Percentiles rank a stretch among this genome's conserved stretches.
Evolutionary conservation across 2,888 invertebrate genomes (phyloP).

Genomic region (Netelia melanura): DNA sequence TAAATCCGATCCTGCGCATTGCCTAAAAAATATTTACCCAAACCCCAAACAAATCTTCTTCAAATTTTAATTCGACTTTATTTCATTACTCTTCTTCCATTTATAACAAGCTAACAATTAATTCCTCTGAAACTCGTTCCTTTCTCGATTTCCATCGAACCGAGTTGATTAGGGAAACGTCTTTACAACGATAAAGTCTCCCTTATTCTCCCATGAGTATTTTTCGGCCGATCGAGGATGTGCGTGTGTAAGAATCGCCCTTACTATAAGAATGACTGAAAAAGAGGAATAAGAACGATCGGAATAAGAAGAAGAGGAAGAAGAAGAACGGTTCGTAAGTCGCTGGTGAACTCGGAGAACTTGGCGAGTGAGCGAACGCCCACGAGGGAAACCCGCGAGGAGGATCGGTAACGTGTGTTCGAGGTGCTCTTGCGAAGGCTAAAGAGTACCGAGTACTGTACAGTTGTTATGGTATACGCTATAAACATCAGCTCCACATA

Average conservation of each 20-base stretch:
- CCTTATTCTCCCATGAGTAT: conserved; percentile 35
- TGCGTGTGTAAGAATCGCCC: conserved; percentile 22
- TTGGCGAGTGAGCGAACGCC: conserved; percentile 56
- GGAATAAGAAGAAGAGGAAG: conserved; percentile 13
- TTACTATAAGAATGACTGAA: not conserved
- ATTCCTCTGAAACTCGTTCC: too few relatives aligned
- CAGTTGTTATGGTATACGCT: conserved; percentile 34
- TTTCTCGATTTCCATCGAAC: conserved; percentile 48
- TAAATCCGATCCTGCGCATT: not conserved
- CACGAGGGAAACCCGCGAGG: conserved; percentile 52
- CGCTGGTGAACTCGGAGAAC: not conserved
- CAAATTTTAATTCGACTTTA: not conserved
- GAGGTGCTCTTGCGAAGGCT: conserved; percentile 51
- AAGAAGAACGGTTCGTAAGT: conserved; percentile 8
- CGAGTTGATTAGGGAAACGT: conserved; percentile 59
- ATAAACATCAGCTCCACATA: conserved; percentile 48
- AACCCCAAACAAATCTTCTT: not conserved
- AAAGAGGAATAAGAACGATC: not conserved
- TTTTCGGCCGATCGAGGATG: conserved; percentile 33
- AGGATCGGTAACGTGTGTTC: conserved; percentile 62
- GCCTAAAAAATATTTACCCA: not conserved
- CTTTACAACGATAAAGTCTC: conserved; percentile 24
- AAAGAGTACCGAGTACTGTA: conserved; percentile 46
- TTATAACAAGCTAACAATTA: too few relatives aligned
- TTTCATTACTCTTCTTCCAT: too few relatives aligned